Evolutionary conservation across 1,140 invertebrate genomes (phyloP), one percentile per base, ranked within the genome.

Genomic region (Ceratina calcarata): DNA sequence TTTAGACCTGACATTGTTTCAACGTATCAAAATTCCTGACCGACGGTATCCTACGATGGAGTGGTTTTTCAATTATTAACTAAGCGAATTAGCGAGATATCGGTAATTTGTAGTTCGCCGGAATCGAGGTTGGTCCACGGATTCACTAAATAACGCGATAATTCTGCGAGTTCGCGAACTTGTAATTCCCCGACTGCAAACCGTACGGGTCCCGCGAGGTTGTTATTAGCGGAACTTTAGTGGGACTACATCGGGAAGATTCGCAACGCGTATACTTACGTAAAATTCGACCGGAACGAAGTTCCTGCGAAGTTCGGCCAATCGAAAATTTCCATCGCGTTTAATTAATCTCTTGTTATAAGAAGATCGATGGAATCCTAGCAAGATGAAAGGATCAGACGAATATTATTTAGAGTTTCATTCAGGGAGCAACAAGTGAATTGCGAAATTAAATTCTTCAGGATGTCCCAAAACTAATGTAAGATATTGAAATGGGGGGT

Each of bases 101-200:
- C 24, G 20, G 20, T 51, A 16, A n/a, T 27, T 78, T 53, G 68
- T 6, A 78, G 61, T 64, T 78, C 53, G 76, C 68, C 18, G 45
- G 27, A 45, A 58, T 32, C 58, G 57, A 57, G 18, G 67, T 1
- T 58, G 68, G 62, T 61, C 55, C 20, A 16, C 6, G 49, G 27
- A 78, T 70, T 71, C 76, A 57, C 60, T 78, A 72, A 62, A 62
- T 72, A 78, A 78, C 60, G 37, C 68, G 58, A 71, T 78, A 72
- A 78, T 78, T 68, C 60, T 16, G 68, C 45, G n/a, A 78, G 60
- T 78, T 70, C 16, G 3, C 22, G 27, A 78, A 72, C 60, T 78
- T 64, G 68, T 45, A 64, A 72, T 72, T 57, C 76, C 60, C 16
- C 15, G 76, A 57, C 64, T 70, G 68, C 45, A 13, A 37, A 45